Percentiles rank a stretch among this genome's conserved stretches.
phyloP scores from a whole-genome alignment of 2,113 vertebrate genomes.

The Todiramphus saurophagus region DNA sequence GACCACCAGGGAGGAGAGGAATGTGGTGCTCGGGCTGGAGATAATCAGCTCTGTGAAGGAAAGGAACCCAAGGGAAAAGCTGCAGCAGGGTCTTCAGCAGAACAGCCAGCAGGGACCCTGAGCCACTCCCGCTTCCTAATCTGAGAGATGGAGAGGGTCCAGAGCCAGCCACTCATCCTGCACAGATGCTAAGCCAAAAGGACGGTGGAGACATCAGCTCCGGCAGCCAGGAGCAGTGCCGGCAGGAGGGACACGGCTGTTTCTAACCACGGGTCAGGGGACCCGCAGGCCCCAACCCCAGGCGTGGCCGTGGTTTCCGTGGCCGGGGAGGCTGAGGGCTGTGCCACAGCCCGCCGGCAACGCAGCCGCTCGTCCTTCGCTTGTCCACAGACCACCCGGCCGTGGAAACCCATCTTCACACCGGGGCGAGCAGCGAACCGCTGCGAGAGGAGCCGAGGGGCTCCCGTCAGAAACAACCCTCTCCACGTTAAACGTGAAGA shows the following conservation, averaged over 20 bases:
- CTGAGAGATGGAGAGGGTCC: neutral
- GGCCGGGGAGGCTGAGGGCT: no score
- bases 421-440: neutral
- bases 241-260: neutral
- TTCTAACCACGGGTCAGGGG: neutral
- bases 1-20: neutral
- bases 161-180: neutral
- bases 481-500: neutral
- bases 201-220: neutral
- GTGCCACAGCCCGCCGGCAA: neutral
- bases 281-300: neutral
- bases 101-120: rapidly evolving
- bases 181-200: neutral
- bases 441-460: neutral
- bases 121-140: neutral
- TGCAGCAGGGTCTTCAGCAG: neutral
- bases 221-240: neutral
- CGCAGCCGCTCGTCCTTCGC: neutral
- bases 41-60: neutral
- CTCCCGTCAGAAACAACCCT: neutral
- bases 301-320: neutral
- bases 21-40: rapidly evolving
- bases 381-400: neutral
- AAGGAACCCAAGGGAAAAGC: neutral
- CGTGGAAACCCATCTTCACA: neutral